These are phyloP conservation scores for Stomatorhinus ivindoensis DNA, from an alignment of 2,113 vertebrate genomes.

Conservation along the genomic window DNA sequence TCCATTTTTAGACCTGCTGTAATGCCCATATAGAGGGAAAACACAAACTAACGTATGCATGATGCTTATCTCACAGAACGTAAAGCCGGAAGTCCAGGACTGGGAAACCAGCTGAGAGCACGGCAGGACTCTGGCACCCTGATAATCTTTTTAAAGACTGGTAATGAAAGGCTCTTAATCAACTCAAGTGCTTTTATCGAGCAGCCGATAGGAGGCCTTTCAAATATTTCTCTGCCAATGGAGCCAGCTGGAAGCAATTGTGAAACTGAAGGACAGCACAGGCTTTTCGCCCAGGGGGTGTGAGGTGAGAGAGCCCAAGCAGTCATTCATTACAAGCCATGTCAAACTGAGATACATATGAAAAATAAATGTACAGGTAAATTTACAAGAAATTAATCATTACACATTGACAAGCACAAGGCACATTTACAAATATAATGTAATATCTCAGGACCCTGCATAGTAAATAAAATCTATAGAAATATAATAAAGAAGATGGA, in stretches of 20 bases:
- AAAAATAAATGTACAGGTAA: not conserved
- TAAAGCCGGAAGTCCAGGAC: not conserved
- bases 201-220: constrained; percentile 35
- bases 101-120: constrained; percentile 31
- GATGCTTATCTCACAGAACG: constrained; percentile 13
- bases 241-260: constrained; percentile 54
- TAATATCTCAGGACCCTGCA: not conserved
- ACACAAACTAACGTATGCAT: not conserved
- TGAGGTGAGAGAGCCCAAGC: not conserved
- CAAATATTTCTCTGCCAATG: constrained; percentile 44
- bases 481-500: not conserved
- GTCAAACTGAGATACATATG: not conserved
- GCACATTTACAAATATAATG: not conserved
- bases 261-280: constrained; percentile 25
- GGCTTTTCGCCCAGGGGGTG: not conserved
- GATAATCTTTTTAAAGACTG: constrained; percentile 48
- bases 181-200: constrained; percentile 45
- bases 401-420: not conserved
- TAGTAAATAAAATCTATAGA: not conserved
- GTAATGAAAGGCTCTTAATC: constrained; percentile 44
- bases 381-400: not conserved
- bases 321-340: not conserved
- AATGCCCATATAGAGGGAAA: constrained; percentile 12
- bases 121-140: constrained; percentile 15
- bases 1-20: constrained; percentile 11